phyloP scores from a whole-genome alignment of 2,113 vertebrate species.

The Pterocles orientalis region DNA sequence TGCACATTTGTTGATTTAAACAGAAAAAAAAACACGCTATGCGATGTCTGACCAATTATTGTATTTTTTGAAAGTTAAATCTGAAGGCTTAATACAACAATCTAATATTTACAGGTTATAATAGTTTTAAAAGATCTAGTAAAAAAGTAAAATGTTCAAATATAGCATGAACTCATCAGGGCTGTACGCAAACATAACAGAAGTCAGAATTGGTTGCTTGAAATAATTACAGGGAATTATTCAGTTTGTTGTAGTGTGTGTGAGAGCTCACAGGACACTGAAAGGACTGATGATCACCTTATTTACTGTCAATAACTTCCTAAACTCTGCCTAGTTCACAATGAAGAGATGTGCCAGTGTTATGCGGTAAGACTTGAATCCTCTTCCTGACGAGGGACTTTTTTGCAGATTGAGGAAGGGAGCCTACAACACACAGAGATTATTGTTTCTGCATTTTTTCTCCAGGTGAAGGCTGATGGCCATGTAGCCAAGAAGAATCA shows the following conservation, averaged over 20 bases:
- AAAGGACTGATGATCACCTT: neutral
- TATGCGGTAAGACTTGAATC: neutral
- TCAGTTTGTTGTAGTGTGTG: neutral
- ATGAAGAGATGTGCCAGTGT: neutral
- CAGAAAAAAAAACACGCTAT: neutral
- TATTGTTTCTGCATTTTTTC: neutral
- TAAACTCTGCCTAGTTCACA: neutral
- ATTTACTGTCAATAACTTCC: neutral
- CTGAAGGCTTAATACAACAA: neutral
- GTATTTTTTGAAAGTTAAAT: neutral
- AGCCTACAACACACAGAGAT: neutral
- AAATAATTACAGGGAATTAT: neutral
- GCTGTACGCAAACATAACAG: rapidly evolving
- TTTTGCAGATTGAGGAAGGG: neutral
- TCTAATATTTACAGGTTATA: neutral
- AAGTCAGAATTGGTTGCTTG: neutral
- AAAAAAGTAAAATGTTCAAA: neutral
- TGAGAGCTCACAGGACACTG: neutral
- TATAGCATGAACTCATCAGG: neutral
- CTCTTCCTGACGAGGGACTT: neutral
- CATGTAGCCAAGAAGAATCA: neutral
- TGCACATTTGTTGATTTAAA: neutral
- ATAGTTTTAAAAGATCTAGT: neutral
- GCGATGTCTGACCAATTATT: neutral
- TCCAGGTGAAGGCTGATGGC: neutral